Base-by-base conservation (phyloP, 2,888 invertebrate species). In the Drosophila formosana region DNA sequence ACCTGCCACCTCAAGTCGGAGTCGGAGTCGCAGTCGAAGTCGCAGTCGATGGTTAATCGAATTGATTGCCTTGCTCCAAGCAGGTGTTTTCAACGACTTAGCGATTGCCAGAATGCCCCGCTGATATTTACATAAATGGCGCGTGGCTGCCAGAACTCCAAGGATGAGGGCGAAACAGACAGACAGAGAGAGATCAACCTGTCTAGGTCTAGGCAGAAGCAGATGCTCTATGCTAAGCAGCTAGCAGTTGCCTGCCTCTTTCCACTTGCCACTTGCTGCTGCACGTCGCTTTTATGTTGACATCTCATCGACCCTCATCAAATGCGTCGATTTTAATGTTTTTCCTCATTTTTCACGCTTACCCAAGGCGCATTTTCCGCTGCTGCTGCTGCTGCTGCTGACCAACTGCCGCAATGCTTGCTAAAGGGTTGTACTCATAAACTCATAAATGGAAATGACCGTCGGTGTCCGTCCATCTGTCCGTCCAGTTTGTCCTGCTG, bases 281-380 rank as follows among this genome's bases (percentile, higher is more conserved):
- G 26, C 71, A 37, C 65, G 72, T 66, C 43, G 60, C 74, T 41
- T 64, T 61, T 39, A 50, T 62, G 77, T 62, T 80, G 76, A 80
- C 87, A 79, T 86, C 87, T 72, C 66, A 69, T 82, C 85, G 83
- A 83, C 83, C 89, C 83, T 83, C 87, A 58, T 83, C 83, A 83
- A 80, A 77, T 47, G 66, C 71, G 65, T 86, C 83, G 87, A 86
- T 88, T 88, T 87, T 77, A 51, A 77, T 75, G 87, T 65, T 72
- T 66, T 69, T 73, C 70, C 69, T 51, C 75, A 82, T 88, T 85
- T 79, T 88, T 79, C 82, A 85, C 88, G 80, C 84, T 81, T 45
- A 39, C 58, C 75, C 55, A 63, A 37, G 26, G 37, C 57, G 67
- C 71, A 69, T 78, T 82, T 84, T 81, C 75, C 82, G 56, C 68